Evolutionary conservation across 37 sponge, comb jelly and placozoan genomes (phyloP).

Genomic region (Halisarca cf. caerulea): DNA sequence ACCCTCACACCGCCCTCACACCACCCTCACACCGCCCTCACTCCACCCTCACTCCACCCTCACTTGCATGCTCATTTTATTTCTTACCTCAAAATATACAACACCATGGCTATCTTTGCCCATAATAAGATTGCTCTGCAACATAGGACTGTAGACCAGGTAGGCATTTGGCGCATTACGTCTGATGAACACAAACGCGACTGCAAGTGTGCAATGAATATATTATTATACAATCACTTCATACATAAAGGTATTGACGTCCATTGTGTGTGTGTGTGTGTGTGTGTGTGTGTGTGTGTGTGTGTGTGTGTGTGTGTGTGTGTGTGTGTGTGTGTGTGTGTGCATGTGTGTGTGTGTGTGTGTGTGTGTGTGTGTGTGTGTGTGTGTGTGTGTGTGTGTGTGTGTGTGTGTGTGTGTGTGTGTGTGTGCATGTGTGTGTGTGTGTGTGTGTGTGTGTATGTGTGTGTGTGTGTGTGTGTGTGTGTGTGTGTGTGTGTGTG

Average conservation of each 20-base stretch:
- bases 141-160: too few relatives aligned
- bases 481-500: background rate
- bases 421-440: conserved; percentile 17
- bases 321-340: conserved; percentile 24
- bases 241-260: background rate
- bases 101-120: too few relatives aligned
- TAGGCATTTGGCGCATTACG: too few relatives aligned
- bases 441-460: conserved; percentile 15
- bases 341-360: background rate
- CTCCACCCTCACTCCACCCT: too few relatives aligned
- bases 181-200: too few relatives aligned
- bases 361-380: background rate
- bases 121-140: too few relatives aligned
- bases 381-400: conserved; percentile 3
- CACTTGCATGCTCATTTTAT: too few relatives aligned
- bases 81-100: too few relatives aligned
- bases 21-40: too few relatives aligned
- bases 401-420: conserved; percentile 23
- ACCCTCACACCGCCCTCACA: too few relatives aligned
- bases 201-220: too few relatives aligned
- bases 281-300: conserved; percentile 19
- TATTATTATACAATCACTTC: background rate
- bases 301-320: conserved; percentile 24
- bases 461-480: background rate
- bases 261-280: background rate